Evolutionary conservation across 2,888 invertebrate genomes (phyloP), one percentile per base, ranked within the genome.

Genomic region (Agrotis segetum): DNA sequence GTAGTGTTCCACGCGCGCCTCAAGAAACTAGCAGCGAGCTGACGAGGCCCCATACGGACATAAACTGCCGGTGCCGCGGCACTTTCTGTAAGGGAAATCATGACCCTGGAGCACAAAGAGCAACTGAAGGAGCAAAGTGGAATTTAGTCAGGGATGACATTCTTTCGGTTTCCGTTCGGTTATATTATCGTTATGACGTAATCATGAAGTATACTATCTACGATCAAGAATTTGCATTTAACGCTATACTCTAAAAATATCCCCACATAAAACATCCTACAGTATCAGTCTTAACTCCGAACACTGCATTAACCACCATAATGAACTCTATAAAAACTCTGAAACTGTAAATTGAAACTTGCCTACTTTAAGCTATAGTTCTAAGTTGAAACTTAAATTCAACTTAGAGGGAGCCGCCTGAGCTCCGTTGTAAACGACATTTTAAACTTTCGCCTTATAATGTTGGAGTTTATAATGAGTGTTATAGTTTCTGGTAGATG

Each of bases 401-500:
- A 75, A 82, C 67, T 80, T 69, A 73, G 40, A 58, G 56, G 34
- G 52, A 77, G 58, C 56, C 64, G 71, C 29, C 67, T 69, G 52
- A 67, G 72, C 70, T 59, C 74, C 64, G 55, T 52, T 49, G 70
- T 77, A 81, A 83, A 84, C 65, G 79, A 77, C 74, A 83, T 84
- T 84, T 84, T 81, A 83, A 84, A 83, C 63, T 84, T 73, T 40
- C 16, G 58, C 52, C n/a, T 74, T 62, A 80, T 84, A 78, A 84
- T 65, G 69, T 63, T 47, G 29, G 77, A 84, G 76, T 84, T 40
- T 84, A 74, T 74, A 82, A 82, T 75, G 68, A 79, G 67, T 70
- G 81, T 80, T 80, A 81, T 55, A 81, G 81, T 77, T 77, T 63
- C 60, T 50, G 24, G 50, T 34, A 66, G 50, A 66, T 58, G 34